Percentiles rank a stretch among this genome's conserved stretches.
Conservation (phyloP, 2,797 vertebrate species). For the Argentina silus region DNA sequence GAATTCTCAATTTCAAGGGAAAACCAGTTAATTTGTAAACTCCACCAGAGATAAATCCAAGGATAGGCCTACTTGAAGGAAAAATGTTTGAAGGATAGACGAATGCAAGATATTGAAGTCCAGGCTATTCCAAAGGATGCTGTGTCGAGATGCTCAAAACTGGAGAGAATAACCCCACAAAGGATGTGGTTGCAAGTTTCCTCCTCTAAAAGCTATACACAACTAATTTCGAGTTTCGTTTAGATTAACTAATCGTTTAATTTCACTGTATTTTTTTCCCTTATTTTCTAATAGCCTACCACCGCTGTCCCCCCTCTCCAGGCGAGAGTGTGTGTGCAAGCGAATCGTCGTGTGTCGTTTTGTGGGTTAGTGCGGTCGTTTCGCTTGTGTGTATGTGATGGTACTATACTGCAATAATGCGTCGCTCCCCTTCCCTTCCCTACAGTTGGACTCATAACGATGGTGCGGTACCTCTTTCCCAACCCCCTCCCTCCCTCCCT, state of each 20-base stretch:
- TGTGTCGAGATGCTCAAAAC: conserved; percentile 44
- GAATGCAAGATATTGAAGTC: conserved; percentile 22
- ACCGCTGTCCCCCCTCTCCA: conserved; percentile 21
- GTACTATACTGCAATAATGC: conserved; percentile 78
- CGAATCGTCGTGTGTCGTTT: conserved; percentile 22
- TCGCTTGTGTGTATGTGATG: conserved; percentile 45
- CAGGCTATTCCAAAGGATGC: conserved; percentile 47
- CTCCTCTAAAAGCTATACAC: conserved; percentile 45
- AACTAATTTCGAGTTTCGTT: conserved; percentile 19
- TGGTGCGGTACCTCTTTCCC: conserved; percentile 62
- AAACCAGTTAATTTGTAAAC: conserved; percentile 52
- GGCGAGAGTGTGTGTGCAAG: conserved; percentile 18
- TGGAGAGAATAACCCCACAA: conserved; percentile 41
- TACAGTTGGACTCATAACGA: conserved; percentile 70
- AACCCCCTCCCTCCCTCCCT: conserved; percentile 31
- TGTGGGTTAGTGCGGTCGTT: conserved; percentile 55
- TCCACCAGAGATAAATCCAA: conserved; percentile 53
- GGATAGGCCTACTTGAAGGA: not conserved
- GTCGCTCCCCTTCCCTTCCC: conserved; percentile 69
- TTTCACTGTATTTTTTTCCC: not conserved
- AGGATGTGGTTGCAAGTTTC: conserved; percentile 31
- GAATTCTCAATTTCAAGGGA: conserved; percentile 15
- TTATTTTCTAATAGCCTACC: not conserved
- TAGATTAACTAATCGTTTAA: conserved; percentile 1
- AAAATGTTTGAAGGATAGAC: not conserved